Percentiles rank a stretch among this genome's conserved stretches.
phyloP scores from a whole-genome alignment of 2,113 vertebrate species.

The Herpailurus yagouaroundi region DNA sequence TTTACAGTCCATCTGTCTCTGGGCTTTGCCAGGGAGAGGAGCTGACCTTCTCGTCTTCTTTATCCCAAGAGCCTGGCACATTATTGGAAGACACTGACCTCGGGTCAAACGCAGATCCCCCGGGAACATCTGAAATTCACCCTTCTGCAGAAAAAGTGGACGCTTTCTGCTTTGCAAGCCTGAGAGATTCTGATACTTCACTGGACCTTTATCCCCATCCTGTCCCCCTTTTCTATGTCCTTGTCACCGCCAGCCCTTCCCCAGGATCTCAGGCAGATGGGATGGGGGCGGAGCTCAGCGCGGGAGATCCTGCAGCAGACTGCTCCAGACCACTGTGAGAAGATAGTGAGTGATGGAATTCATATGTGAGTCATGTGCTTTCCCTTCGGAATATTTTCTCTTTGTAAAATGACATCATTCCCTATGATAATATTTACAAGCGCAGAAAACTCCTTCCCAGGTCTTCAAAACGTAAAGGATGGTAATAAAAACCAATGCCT shows the following conservation, averaged over 20 bases:
- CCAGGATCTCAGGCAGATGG: not conserved
- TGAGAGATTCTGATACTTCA: rapidly evolving
- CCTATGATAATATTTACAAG: not conserved
- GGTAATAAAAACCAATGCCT: not conserved
- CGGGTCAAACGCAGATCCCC: not conserved
- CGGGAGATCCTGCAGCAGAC: not conserved
- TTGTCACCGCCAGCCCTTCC: not conserved
- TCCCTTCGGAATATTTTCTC: not conserved
- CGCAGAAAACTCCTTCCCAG: not conserved
- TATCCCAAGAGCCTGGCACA: not conserved
- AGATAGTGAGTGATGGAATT: rapidly evolving
- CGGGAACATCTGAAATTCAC: not conserved
- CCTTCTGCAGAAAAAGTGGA: rapidly evolving
- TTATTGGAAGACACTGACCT: not conserved
- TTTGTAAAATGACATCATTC: not conserved
- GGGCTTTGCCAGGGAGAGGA: not conserved
- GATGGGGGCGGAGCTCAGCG: not conserved
- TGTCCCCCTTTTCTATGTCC: not conserved
- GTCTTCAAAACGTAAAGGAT: not conserved
- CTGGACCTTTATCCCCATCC: rapidly evolving
- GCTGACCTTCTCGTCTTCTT: not conserved
- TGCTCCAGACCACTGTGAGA: not conserved
- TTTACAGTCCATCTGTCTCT: no score
- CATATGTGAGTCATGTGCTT: not conserved
- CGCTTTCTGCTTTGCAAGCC: not conserved